Base-by-base conservation (phyloP, 2,888 invertebrate species). In the Scotopteryx bipunctaria region DNA sequence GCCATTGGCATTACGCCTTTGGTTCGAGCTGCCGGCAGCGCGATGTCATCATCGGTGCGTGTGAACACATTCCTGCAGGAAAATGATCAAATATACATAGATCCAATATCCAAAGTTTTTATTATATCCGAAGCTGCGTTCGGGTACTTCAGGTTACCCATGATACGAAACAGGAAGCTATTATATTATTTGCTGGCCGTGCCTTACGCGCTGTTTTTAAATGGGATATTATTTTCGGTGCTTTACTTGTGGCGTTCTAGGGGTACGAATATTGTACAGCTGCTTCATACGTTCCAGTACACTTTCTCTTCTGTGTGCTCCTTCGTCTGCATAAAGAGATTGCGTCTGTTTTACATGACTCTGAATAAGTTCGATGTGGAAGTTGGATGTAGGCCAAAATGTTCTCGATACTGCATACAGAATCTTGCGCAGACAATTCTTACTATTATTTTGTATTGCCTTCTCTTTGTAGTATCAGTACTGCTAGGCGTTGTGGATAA, bases 321-420 rank as follows among this genome's bases (percentile, higher is more conserved):
- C 52, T 60, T 68, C 5, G 9, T 67, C n/a, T 66, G 69, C 3
- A 69, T 70, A 19, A 75, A 67, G 37, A 66, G 71, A 40, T 47
- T 79, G 55, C 58, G 69, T 29, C 41, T 59, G 2, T 83, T 70
- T 47, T 81, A 73, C 45, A 57, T 47, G 1, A 73, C 76, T 38
- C 46, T 83, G 14, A 73, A 67, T 5, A 69, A 61, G 25, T 83
- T 82, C 44, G 82, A 83, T 32, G 53, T 42, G n/a, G 69, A 71
- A 41, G 68, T 75, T 8, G 71, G 74, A 5, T 76, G 73, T 27
- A 64, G 64, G 17, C 78, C 80, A 0, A 77, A 69, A 41, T 59
- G 64, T 13, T 59, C 70, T 0, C 59, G 51, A 3, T 64, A 64
- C 0, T 68, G 76, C 1, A 61, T 77, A n/a, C 63, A 59, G 11